Evolutionary conservation across 2,797 vertebrate genomes (phyloP).

Genomic region (Coregonus ussuriensis): DNA sequence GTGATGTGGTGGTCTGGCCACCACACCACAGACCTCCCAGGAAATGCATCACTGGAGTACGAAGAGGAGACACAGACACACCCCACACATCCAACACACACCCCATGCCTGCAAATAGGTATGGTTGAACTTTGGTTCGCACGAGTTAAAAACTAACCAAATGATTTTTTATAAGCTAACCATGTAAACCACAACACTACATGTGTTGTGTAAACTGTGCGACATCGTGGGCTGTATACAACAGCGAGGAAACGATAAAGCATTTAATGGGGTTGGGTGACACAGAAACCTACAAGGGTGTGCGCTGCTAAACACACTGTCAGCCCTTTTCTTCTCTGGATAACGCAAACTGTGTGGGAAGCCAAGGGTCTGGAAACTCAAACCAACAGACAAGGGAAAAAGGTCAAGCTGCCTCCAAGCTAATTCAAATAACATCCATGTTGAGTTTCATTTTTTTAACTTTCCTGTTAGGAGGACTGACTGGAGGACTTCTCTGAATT

Average conservation of each 20-base stretch:
- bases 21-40: constrained; percentile 7
- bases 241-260: constrained; percentile 68
- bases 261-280: constrained; percentile 84
- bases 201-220: constrained; percentile 30
- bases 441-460: not conserved
- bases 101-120: not conserved
- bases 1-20: constrained; percentile 27
- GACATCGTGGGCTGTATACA: constrained; percentile 66
- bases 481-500: not conserved
- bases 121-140: not conserved
- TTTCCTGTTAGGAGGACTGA: not conserved
- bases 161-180: not conserved
- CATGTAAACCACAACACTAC: not conserved
- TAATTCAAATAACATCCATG: constrained; percentile 41
- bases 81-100: not conserved
- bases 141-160: not conserved
- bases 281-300: constrained; percentile 81
- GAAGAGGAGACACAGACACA: not conserved
- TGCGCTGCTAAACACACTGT: constrained; percentile 78
- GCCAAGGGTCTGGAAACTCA: constrained; percentile 59
- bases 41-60: not conserved
- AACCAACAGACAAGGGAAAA: constrained; percentile 43
- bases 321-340: constrained; percentile 74
- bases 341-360: constrained; percentile 59
- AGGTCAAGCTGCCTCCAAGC: constrained; percentile 41